Evolutionary conservation across 2,888 invertebrate genomes (phyloP).

Genomic region (Idaea biselata): DNA sequence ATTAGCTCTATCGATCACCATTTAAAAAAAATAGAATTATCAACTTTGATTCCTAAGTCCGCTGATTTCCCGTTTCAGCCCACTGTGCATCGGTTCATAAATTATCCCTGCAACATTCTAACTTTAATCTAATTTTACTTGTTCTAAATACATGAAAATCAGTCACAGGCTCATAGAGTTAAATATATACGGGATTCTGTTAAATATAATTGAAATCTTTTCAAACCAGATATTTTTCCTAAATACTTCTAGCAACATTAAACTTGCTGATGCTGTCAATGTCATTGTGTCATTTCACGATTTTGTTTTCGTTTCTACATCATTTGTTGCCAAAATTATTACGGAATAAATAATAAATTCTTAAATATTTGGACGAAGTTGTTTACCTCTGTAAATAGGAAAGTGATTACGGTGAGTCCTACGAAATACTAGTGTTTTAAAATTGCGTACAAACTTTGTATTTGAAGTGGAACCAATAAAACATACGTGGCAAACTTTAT

Average conservation of each 20-base stretch:
- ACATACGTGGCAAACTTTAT: background rate
- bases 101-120: too few relatives aligned
- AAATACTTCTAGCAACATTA: background rate
- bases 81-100: too few relatives aligned
- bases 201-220: background rate
- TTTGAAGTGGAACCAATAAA: background rate
- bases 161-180: too few relatives aligned
- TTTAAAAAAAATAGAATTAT: too few relatives aligned
- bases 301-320: background rate
- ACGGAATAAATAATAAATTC: background rate
- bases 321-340: background rate
- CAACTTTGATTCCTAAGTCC: too few relatives aligned
- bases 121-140: too few relatives aligned
- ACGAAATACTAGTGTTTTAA: background rate
- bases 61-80: too few relatives aligned
- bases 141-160: too few relatives aligned
- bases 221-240: background rate
- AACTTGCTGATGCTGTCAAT: background rate
- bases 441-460: background rate
- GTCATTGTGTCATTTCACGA: background rate
- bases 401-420: background rate
- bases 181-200: too few relatives aligned
- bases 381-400: background rate
- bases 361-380: background rate
- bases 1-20: too few relatives aligned